These are phyloP conservation scores for Ooceraea biroi DNA, from an alignment of 1,140 invertebrate species.

Conservation along the genomic window DNA sequence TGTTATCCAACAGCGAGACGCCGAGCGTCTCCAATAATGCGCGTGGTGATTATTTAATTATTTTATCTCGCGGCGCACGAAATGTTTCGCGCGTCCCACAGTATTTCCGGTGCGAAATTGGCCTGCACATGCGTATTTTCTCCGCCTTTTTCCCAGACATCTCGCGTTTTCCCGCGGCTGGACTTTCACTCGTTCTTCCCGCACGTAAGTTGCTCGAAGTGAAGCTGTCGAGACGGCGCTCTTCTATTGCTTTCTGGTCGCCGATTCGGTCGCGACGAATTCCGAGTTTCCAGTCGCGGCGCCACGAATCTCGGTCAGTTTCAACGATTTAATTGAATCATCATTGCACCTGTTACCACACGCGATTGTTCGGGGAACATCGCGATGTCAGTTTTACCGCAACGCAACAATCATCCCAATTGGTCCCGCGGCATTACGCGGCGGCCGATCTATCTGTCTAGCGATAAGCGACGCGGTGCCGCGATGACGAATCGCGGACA, in stretches of 20 bases:
- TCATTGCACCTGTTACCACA: background rate
- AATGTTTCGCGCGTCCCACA: background rate
- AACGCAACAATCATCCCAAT: conserved; percentile 23
- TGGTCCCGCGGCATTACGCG: background rate
- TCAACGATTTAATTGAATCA: background rate
- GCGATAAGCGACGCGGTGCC: conserved; percentile 36
- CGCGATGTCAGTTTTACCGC: background rate
- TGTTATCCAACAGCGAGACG: conserved; percentile 28
- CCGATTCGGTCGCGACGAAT: no score
- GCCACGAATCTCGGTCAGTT: background rate
- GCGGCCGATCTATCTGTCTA: conserved; percentile 25
- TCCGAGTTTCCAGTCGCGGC: no score
- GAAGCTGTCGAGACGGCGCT: no score
- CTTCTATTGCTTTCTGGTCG: no score
- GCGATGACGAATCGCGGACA: conserved; percentile 18
- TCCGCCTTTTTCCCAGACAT: no score
- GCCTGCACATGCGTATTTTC: no score
- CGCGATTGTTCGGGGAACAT: background rate
- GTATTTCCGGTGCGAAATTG: no score
- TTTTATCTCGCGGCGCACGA: background rate
- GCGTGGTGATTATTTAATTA: background rate
- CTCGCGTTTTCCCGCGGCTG: no score
- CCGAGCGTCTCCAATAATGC: background rate
- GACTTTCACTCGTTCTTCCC: no score
- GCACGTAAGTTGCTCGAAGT: no score